phyloP scores from a whole-genome alignment of 2,113 vertebrate genomes.

The Calypte anna region DNA sequence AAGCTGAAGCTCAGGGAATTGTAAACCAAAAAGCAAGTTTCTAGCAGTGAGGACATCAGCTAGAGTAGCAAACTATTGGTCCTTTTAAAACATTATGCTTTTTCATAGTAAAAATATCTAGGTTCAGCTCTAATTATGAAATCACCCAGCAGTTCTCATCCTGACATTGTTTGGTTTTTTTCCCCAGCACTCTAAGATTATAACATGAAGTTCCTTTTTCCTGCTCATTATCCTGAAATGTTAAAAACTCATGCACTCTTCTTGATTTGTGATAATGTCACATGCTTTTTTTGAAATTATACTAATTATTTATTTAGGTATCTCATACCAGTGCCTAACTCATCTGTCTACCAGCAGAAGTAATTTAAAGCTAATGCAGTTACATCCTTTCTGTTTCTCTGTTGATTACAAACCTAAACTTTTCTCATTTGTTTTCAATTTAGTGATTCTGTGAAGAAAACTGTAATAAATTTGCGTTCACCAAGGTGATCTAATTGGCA shows the following conservation, averaged over 20 bases:
- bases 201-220: background rate
- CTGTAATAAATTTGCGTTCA: slow-evolving; percentile 17
- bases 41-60: background rate
- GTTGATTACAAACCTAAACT: background rate
- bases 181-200: background rate
- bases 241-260: background rate
- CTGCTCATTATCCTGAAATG: background rate
- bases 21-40: background rate
- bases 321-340: background rate
- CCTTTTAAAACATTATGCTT: background rate
- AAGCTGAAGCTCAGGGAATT: background rate
- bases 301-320: background rate
- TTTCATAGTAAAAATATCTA: background rate
- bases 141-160: background rate
- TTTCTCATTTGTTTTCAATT: slow-evolving; percentile 18
- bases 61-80: background rate
- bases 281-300: background rate
- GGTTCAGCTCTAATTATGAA: background rate
- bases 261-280: background rate
- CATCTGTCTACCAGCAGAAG: background rate
- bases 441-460: background rate
- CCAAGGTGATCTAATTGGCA: slow-evolving; percentile 12
- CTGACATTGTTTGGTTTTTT: background rate
- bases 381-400: background rate
- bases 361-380: background rate